Base-by-base conservation (phyloP, 2,113 vertebrate genomes). In the Xiphophorus couchianus region DNA sequence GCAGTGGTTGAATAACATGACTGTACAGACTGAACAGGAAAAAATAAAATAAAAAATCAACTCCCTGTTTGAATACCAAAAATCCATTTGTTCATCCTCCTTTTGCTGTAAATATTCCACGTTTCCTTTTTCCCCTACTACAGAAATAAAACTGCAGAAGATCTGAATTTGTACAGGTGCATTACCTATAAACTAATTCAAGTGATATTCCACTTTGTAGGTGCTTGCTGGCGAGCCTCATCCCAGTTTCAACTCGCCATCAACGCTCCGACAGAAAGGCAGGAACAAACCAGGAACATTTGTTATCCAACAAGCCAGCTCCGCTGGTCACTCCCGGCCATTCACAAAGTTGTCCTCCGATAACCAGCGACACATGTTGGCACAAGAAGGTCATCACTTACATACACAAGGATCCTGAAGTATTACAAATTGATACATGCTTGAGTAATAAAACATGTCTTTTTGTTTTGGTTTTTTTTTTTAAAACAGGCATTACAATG, bases 1-100 rank as follows among this genome's bases (percentile, higher is more conserved):
- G 93, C 93, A 95, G 93, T 94, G 94, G 93, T 95, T 94, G 93
- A 94, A 93, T 92, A 73, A 93, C 89, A 94, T 93, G 88, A 92
- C 92, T 93, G 85, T 86, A 83, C 93, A 93, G 83, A 88, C 93
- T 92, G 73, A 62, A 77, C 80, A 85, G 77, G 66, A 62, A 81
- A 51, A 70, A 65, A 77, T 28, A 91, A 76, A 77, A 73, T 86
- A 72, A n/a, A 89, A 85, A 84, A 87, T 86, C 86, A 73, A 78
- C 74, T 78, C 87, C 88, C 66, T 62, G 64, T 85, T 85, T 88
- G 76, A 91, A 92, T 79, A 89, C 77, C 62, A 77, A 80, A 70
- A 76, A 85, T 80, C 69, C 64, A 72, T 83, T 71, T 64, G 22
- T 64, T 62, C 66, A 73, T 71, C 69, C 76, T 69, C 75, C 71